Base-by-base conservation (phyloP, 2,888 invertebrate species). In the Tetheella fluctuosa region DNA sequence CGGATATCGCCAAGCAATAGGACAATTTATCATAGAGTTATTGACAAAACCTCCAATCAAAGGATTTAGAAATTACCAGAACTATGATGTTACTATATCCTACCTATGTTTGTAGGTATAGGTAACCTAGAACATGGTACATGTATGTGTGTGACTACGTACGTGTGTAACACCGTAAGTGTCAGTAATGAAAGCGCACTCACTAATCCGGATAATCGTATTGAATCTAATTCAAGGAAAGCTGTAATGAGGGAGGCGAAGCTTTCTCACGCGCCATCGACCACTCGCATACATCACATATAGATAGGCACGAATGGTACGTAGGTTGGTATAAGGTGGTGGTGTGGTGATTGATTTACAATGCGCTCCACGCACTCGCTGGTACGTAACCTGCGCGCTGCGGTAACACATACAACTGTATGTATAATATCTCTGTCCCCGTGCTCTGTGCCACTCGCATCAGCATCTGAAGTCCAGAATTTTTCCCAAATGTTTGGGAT, bases 151-250 rank as follows among this genome's bases (percentile, higher is more conserved):
- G 48, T 10, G n/a, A n/a, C n/a, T n/a, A n/a, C n/a, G 20, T 48
- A 6, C 6, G 25, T 25, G 25, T 13, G 34, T 34, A 4, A 4
- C 20, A 42, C 7, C 1, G 6, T 7, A 20, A 34, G 1, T 48
- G 48, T 17, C 10, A 8, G 48, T 48, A 48, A 20, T 48, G 48
- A 48, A 48, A 48, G 20, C 0, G 48, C 10, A 48, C 1, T 20
- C 20, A 48, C 6, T 48, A 48, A 48, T 48, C 48, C 48, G 48
- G 17, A 48, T 48, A 20, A 48, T 48, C 48, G 48, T 48, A 48
- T 48, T 48, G 48, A 48, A 48, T 48, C 20, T 17, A 20, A 48
- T 20, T 48, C n/a, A 42, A 17, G 42, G 3, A 15, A 39, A n/a
- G 39, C 39, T 17, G 17, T 42, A 42, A 3, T 42, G 13, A 30